Percentiles rank a stretch among this genome's conserved stretches.
Conservation (phyloP, 2,888 invertebrate species). For the Lumbricus terrestris region DNA sequence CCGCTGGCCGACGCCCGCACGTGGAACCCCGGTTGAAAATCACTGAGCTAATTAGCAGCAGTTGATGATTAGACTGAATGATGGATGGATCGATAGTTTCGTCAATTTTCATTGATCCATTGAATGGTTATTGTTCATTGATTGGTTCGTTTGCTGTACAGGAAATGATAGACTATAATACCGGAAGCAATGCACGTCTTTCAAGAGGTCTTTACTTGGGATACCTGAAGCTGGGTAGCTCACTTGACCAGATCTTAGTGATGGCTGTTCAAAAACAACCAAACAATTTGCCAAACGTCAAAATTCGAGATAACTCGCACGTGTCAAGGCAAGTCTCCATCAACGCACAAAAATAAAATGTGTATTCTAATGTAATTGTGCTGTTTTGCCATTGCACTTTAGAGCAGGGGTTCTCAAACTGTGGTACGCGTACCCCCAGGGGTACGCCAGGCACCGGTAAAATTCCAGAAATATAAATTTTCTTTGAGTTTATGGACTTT, state of each 20-base stretch:
- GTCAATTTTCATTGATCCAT: background rate
- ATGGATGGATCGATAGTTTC: background rate
- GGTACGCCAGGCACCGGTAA: no score
- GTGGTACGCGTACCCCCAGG: no score
- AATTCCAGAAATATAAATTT: no score
- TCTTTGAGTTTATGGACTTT: no score
- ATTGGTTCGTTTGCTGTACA: conserved; percentile 44
- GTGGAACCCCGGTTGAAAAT: no score
- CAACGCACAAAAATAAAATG: background rate
- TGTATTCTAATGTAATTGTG: background rate
- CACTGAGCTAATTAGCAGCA: no score
- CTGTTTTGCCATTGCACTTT: background rate
- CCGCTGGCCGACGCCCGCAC: no score
- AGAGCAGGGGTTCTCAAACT: no score
- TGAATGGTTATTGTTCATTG: background rate
- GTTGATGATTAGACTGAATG: background rate
- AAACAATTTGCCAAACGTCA: conserved; percentile 89
- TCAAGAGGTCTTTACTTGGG: conserved; percentile 88
- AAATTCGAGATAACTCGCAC: conserved; percentile 90
- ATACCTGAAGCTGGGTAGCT: conserved; percentile 92
- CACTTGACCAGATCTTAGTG: conserved; percentile 88
- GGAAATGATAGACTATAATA: conserved; percentile 70
- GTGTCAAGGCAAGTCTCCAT: conserved; percentile 80
- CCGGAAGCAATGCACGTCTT: conserved; percentile 79
- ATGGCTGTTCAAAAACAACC: conserved; percentile 89